Conservation (phyloP, 2,888 invertebrate genomes). For the Netelia inedita region DNA sequence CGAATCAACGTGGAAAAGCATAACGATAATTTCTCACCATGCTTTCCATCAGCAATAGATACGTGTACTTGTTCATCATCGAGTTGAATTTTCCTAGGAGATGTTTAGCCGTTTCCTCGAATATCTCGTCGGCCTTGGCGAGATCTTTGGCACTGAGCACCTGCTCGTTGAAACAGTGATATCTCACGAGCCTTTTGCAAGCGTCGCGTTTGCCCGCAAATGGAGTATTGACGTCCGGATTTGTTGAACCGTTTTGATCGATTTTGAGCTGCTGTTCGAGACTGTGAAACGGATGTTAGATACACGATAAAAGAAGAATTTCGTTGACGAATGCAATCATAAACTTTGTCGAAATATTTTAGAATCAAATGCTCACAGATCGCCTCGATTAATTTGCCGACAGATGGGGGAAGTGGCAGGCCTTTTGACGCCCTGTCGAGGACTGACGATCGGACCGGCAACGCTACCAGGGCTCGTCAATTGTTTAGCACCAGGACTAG, state of each 20-base stretch:
- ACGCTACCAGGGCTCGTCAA: constrained; percentile 77
- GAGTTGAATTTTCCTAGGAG: constrained; percentile 90
- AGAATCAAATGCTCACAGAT: constrained; percentile 81
- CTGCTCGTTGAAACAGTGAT: constrained; percentile 91
- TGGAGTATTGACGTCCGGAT: constrained; percentile 91
- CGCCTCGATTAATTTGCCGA: constrained; percentile 82
- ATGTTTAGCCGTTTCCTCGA: constrained; percentile 89
- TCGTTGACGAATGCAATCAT: background rate
- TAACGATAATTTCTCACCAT: constrained; percentile 87
- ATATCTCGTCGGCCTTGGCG: constrained; percentile 90
- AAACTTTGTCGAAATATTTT: background rate
- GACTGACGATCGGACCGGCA: constrained; percentile 75
- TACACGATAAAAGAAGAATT: constrained; percentile 59
- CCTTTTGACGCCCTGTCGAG: constrained; percentile 83
- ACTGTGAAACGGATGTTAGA: constrained; percentile 84
- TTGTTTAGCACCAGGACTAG: constrained; percentile 73
- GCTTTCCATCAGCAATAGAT: constrained; percentile 91
- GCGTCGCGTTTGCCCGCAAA: constrained; percentile 91
- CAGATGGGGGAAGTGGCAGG: constrained; percentile 82
- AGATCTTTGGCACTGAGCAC: constrained; percentile 88
- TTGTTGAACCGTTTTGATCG: constrained; percentile 91
- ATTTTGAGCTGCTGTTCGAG: constrained; percentile 91
- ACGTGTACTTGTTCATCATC: constrained; percentile 91
- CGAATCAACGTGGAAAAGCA: background rate
- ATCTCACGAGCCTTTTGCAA: constrained; percentile 90